Conservation (phyloP, 2,888 invertebrate genomes). For the Lithophane semibrunnea region DNA sequence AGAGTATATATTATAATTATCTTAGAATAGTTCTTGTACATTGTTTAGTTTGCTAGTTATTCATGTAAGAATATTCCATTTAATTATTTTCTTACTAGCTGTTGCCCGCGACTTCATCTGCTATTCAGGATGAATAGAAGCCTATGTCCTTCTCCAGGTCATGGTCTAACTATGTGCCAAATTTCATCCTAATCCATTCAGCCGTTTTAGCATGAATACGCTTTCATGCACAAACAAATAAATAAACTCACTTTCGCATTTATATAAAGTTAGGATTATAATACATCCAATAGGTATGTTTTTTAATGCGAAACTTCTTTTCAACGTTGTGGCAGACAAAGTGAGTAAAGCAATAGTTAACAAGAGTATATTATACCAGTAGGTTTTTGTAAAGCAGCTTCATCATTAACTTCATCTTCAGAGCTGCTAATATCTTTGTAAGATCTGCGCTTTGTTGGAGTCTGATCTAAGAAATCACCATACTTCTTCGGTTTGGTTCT, state of each 20-base stretch:
- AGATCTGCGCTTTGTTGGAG: conserved; percentile 75
- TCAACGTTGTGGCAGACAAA: neutral
- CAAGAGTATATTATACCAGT: conserved; percentile 72
- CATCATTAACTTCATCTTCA: conserved; percentile 73
- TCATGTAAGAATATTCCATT: neutral
- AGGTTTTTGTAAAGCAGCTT: conserved; percentile 74
- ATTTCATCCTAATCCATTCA: too few species aligned
- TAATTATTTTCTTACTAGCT: neutral
- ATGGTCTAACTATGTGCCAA: too few species aligned
- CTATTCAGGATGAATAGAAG: too few species aligned
- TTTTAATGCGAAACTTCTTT: neutral
- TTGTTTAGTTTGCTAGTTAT: neutral
- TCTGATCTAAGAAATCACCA: conserved; percentile 78
- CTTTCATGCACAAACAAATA: too few species aligned
- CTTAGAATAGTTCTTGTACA: neutral
- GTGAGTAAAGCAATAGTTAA: neutral
- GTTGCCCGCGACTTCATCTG: too few species aligned
- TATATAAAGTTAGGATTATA: neutral
- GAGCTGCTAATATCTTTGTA: conserved; percentile 60
- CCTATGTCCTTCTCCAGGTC: too few species aligned
- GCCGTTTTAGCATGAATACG: too few species aligned
- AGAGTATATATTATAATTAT: too few species aligned
- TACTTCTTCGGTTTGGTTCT: conserved; percentile 83
- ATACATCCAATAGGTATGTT: neutral
- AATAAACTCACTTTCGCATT: too few species aligned